Base-by-base conservation (phyloP, 2,797 vertebrate species). In the Mareca penelope region DNA sequence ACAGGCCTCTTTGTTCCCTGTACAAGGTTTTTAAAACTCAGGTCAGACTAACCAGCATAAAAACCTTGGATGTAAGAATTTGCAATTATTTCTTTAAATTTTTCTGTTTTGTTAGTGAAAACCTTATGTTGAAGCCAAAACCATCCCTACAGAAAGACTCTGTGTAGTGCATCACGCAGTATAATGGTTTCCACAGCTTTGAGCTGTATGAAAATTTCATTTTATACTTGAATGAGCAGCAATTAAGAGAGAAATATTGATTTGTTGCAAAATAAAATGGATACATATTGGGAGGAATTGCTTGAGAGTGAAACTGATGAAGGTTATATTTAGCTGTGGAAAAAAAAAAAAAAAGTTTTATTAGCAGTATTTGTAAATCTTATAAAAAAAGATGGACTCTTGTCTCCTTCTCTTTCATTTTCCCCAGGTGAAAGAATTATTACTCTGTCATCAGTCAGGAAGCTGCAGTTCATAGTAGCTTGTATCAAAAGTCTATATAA, bases 231-330 rank as follows among this genome's bases (percentile, higher is more conserved):
- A 92, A 85, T 39, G 57, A 93, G 79, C 2, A 9, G 64, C 82
- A 95, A 95, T 96, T 95, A 94, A 94, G 70, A 95, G 37, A 83
- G 93, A 92, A 93, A 89, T 95, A 92, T 70, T 94, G 91, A 92
- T 93, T 82, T 92, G 78, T 84, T 89, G 76, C 79, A 85, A 96
- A 92, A 94, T 79, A 94, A 94, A 89, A 80, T 1, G 18, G 78
- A 77, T 85, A 72, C 2, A 3, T 76, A 70, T 76, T 80, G 44
- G n/a, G n/a, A 89, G 63, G 84, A 92, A 81, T 31, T 82, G 65
- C 77, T 78, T 59, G 44, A 89, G 67, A 92, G 65, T 73, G n/a
- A 95, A 83, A 89, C 21, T 68, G 75, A 95, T 81, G 80, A 90
- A 91, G 88, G 87, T 78, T 60, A 55, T 63, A 70, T 64, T 80